phyloP scores from a whole-genome alignment of 1,140 invertebrate genomes.

The Apis laboriosa region DNA sequence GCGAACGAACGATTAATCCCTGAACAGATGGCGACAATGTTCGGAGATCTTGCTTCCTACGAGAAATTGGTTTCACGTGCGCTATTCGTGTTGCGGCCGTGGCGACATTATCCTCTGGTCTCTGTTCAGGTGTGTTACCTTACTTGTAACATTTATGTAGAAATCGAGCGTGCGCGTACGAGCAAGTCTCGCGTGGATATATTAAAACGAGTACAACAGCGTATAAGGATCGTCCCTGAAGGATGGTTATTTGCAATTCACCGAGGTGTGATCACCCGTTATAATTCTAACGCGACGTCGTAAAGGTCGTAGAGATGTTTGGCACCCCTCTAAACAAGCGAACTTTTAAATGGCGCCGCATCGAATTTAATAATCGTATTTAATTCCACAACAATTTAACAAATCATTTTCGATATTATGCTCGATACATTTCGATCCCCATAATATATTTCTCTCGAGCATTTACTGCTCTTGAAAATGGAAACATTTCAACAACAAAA shows the following conservation, averaged over 20 bases:
- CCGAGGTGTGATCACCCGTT: slow-evolving; percentile 9
- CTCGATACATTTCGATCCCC: too few species aligned
- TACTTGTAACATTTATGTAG: background rate
- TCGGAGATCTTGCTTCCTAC: slow-evolving; percentile 41
- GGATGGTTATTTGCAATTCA: slow-evolving; percentile 26
- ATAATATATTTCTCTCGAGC: too few species aligned
- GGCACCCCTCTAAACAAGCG: background rate
- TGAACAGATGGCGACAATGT: slow-evolving; percentile 47
- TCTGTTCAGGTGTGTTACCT: background rate
- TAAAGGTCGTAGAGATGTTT: background rate
- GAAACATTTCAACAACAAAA: too few species aligned
- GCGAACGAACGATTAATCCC: slow-evolving; percentile 47
- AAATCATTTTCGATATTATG: too few species aligned
- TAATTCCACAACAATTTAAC: too few species aligned
- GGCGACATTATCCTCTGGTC: background rate
- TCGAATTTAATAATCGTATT: too few species aligned
- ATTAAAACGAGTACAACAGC: slow-evolving; percentile 14
- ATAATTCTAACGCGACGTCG: slow-evolving; percentile 12
- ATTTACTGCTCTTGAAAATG: too few species aligned
- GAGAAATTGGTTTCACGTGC: slow-evolving; percentile 47
- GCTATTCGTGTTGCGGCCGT: slow-evolving; percentile 28
- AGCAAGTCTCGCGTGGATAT: slow-evolving; percentile 19
- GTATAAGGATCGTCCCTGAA: slow-evolving; percentile 3
- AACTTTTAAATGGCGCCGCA: background rate
- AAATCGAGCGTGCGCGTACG: background rate